A percentile compares a stretch with the other conserved stretches of the same genome.
Evolutionary conservation across 2,113 vertebrate species (phyloP).

Genomic region (Chionis minor): DNA sequence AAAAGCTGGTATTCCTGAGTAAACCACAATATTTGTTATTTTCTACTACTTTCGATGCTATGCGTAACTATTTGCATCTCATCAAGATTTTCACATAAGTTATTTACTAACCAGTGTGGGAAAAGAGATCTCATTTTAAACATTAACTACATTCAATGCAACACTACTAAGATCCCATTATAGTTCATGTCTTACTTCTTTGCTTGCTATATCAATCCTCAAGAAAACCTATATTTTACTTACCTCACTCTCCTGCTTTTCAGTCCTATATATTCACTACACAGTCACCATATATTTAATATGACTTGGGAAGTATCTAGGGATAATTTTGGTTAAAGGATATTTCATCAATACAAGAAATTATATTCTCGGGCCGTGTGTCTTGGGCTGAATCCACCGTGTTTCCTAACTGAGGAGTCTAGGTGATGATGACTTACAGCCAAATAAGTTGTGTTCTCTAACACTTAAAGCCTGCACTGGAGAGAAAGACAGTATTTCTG

Average conservation of each 20-base stretch:
- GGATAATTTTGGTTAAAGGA: background rate
- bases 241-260: background rate
- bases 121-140: background rate
- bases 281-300: background rate
- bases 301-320: background rate
- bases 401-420: background rate
- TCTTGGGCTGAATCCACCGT: background rate
- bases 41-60: background rate
- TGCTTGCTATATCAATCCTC: background rate
- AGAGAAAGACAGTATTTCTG: background rate
- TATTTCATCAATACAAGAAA: background rate
- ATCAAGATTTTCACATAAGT: background rate
- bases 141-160: background rate
- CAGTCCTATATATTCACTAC: background rate
- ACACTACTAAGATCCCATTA: background rate
- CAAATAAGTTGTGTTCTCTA: background rate
- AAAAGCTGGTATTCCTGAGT: background rate
- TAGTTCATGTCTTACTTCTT: background rate
- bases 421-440: background rate
- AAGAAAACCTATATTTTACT: background rate
- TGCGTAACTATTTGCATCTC: background rate
- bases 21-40: background rate
- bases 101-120: background rate
- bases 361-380: background rate
- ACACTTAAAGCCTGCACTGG: background rate